A percentile compares a stretch with the other conserved stretches of the same genome.
phyloP scores from a whole-genome alignment of 2,113 vertebrate species.

The Notothenia coriiceps region DNA sequence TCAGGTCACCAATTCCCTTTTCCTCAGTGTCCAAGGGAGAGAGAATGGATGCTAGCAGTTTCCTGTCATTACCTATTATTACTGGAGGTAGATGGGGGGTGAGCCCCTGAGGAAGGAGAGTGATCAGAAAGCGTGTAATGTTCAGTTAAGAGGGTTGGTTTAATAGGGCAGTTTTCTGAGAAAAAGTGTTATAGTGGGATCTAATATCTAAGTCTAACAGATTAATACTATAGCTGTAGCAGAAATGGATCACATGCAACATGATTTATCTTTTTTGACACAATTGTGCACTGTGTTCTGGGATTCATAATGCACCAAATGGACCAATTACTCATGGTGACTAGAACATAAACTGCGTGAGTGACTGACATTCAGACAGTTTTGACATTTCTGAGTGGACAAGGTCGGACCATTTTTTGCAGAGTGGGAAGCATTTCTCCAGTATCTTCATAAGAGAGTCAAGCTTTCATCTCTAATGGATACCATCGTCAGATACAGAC shows the following conservation, averaged over 20 bases:
- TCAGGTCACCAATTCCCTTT: constrained; percentile 51
- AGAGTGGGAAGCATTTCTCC: constrained; percentile 8
- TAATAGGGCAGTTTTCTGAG: background rate
- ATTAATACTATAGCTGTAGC: background rate
- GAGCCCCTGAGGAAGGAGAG: background rate
- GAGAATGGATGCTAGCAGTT: constrained; percentile 44
- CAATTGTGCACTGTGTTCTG: constrained; percentile 11
- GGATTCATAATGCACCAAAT: constrained; percentile 17
- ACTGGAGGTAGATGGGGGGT: constrained; percentile 18
- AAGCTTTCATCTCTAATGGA: constrained; percentile 72
- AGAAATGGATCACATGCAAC: too few species aligned
- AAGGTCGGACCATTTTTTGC: constrained; percentile 36
- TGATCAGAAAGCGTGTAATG: background rate
- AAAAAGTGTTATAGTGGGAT: background rate
- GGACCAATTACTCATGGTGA: constrained; percentile 17
- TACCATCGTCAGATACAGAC: constrained; percentile 63
- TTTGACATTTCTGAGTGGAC: constrained; percentile 22
- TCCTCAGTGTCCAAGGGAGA: constrained; percentile 38
- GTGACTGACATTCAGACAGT: constrained; percentile 24
- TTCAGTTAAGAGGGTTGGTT: constrained; percentile 18
- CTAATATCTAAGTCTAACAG: constrained; percentile 7
- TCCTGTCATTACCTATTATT: constrained; percentile 64
- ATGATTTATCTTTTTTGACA: background rate
- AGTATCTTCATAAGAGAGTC: constrained; percentile 33
- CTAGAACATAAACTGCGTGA: constrained; percentile 12